phyloP scores from a whole-genome alignment of 2,113 vertebrate genomes.

The Gallinago media region DNA sequence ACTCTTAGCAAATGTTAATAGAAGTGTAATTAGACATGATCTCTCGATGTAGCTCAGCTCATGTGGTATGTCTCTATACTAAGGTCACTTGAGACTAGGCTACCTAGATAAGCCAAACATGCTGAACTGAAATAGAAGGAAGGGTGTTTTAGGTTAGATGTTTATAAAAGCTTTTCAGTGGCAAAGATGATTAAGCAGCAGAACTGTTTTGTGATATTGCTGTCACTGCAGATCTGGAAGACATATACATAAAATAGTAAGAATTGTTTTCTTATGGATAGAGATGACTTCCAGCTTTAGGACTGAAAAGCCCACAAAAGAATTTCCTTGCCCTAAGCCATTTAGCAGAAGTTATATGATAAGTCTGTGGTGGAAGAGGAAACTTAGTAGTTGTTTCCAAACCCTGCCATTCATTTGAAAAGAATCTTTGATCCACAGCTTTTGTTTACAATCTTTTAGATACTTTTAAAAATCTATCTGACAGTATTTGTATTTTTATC shows the following conservation, averaged over 20 bases:
- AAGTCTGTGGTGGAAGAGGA: not conserved
- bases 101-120: not conserved
- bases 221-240: not conserved
- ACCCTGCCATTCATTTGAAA: not conserved
- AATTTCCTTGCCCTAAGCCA: not conserved
- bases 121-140: not conserved
- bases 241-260: not conserved
- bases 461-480: not conserved
- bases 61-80: not conserved
- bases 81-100: not conserved
- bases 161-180: not conserved
- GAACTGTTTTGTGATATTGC: not conserved
- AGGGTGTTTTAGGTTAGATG: accelerated
- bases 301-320: not conserved
- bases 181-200: not conserved
- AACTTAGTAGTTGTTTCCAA: not conserved
- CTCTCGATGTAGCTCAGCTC: not conserved
- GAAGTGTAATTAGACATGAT: not conserved
- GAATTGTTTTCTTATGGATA: not conserved
- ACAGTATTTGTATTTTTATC: not conserved
- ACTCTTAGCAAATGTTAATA: not conserved
- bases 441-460: not conserved
- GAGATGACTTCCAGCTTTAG: not conserved
- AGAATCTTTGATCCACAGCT: not conserved
- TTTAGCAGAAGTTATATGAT: not conserved